A percentile compares a stretch with the other conserved stretches of the same genome.
Evolutionary conservation across 2,888 invertebrate genomes (phyloP).

Genomic region (Archips xylosteana): DNA sequence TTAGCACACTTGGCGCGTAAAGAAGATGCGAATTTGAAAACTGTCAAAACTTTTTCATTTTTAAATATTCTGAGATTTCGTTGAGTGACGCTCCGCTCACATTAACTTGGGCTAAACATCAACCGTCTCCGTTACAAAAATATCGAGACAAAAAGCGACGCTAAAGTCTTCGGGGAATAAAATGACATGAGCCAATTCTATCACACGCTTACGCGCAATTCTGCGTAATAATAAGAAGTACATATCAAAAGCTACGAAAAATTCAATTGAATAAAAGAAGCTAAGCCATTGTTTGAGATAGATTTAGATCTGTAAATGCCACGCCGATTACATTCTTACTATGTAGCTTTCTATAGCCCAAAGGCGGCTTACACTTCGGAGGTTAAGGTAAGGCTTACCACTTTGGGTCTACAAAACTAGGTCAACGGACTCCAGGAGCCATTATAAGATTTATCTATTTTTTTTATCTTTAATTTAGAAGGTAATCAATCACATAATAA

Average conservation of each 20-base stretch:
- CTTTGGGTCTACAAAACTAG: slow-evolving; percentile 16
- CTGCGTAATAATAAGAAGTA: background rate
- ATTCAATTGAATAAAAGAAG: background rate
- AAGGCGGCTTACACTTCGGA: slow-evolving; percentile 28
- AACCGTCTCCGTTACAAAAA: too few relatives aligned
- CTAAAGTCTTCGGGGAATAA: too few relatives aligned
- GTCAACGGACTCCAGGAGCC: slow-evolving; percentile 6
- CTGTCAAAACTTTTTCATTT: too few relatives aligned
- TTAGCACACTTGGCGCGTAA: too few relatives aligned
- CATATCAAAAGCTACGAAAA: background rate
- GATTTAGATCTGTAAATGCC: slow-evolving; percentile 18
- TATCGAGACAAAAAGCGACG: too few relatives aligned
- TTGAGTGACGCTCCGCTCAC: too few relatives aligned
- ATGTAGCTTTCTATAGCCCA: slow-evolving; percentile 6
- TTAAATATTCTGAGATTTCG: too few relatives aligned
- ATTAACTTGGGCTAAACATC: too few relatives aligned
- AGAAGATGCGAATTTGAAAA: too few relatives aligned
- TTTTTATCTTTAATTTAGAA: slow-evolving; percentile 4
- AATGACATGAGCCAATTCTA: too few relatives aligned
- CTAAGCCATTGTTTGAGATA: background rate
- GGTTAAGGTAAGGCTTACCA: background rate
- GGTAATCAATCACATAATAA: background rate
- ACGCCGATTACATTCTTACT: slow-evolving; percentile 5
- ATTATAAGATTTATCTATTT: background rate
- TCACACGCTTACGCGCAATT: too few relatives aligned